Base-by-base conservation (phyloP, 2,113 vertebrate genomes). In the Emydura subglobosa region DNA sequence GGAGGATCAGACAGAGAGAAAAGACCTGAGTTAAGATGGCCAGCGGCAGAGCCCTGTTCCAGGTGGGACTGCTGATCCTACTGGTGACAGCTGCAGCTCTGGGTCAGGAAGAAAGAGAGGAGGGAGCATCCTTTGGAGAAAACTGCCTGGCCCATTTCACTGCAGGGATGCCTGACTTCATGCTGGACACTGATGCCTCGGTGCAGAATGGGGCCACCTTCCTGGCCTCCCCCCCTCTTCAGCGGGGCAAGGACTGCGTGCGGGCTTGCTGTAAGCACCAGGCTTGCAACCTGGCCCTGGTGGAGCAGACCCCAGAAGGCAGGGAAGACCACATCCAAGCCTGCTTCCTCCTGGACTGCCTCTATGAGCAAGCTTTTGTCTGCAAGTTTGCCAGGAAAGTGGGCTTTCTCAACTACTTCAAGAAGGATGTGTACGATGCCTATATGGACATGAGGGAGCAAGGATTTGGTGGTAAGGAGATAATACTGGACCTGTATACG, bases 311-410 rank as follows among this genome's bases (percentile, higher is more conserved):
- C 34, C 85, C 17, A 0, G 95, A 92, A 25, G 93, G 95, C 0
- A 97, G 95, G 3, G 98, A 97, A 3, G 98, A 98, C 76, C 27
- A 22, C 21, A 94, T 99, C 94, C 96, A 82, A 1, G 94, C 98
- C 90, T 99, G 99, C 97, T 99, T 99, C 94, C 98, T 99, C 31
- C 98, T 99, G 61, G 97, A 99, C 94, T 99, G 99, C 76, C 97
- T 99, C 57, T 99, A 99, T 74, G 99, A 99, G 89, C 98, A 99
- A 91, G 96, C 97, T 82, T 99, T 99, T 13, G 99, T 98, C 83
- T 99, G 99, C 92, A 98, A 97, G 90, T 99, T 99, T 78, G 98
- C 98, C 80, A 98, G 91, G 94, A 99, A 99, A 96, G 83, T 89
- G 0, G 99, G 99, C 79, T 99, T 99, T 96, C 94, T 95, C 47